Evolutionary conservation across 2,797 vertebrate genomes (phyloP), one percentile per base, ranked within the genome.

Genomic region (Dromococcyx pavoninus): DNA sequence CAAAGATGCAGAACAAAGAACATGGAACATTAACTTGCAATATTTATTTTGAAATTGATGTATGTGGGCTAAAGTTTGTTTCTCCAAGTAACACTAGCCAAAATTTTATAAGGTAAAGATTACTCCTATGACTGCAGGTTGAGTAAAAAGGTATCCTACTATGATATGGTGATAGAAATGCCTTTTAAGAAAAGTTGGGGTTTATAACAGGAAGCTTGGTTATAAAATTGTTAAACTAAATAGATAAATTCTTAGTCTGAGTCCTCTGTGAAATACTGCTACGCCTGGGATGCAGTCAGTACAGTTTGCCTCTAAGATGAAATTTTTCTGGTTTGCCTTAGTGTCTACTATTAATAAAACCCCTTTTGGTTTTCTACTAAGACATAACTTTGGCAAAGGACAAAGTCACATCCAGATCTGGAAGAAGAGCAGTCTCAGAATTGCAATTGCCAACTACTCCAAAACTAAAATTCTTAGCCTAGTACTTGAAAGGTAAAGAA

Each of bases 41-140:
- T 91, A 66, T 91, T 94, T 91, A 61, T 94, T 93, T 86, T 65
- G 48, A 79, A 93, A 71, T 48, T 71, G 41, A 86, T 81, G 35
- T 78, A 37, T 75, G 28, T 32, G 65, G 39, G 28, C 72, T 87
- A 19, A 90, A 65, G 32, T 78, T 92, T 51, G 7, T 82, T 86
- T 87, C n/a, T 93, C 30, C 51, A 0, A 23, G 12, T 88, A 81
- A 67, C 13, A 27, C 60, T 39, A 67, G 33, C 48, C 57, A 46
- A 58, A 81, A 58, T 82, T 90, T 78, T 94, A 11, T 32, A n/a
- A 51, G 48, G 39, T 48, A 73, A 75, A 51, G 27, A 24, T 25
- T 17, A 53, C 73, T 76, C 23, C 54, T 77, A 23, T 66, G 54
- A 44, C 43, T 82, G 44, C 48, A 75, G 33, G 74, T 17, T 62